Evolutionary conservation across 2,888 invertebrate species (phyloP).

Genomic region (Phalangium opilio): DNA sequence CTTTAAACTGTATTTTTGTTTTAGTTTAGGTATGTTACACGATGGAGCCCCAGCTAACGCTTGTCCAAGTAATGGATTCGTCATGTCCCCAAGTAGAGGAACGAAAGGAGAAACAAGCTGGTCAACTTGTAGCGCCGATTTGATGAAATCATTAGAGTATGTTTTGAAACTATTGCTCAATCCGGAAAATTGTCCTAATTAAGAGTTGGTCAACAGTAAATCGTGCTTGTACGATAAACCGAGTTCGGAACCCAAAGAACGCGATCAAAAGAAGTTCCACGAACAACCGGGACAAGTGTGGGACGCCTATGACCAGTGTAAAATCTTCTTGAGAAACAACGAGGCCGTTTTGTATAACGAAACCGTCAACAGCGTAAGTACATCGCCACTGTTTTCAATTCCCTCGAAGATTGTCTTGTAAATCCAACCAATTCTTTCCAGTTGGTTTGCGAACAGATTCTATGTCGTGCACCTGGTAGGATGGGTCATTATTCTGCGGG

Average conservation of each 20-base stretch:
- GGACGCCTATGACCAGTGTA: slow-evolving; percentile 58
- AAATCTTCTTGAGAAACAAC: slow-evolving; percentile 48
- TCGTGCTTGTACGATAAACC: slow-evolving; percentile 16
- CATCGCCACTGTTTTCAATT: neutral
- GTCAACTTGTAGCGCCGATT: slow-evolving; percentile 55
- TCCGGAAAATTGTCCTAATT: no score
- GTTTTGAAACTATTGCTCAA: no score
- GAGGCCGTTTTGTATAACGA: slow-evolving; percentile 41
- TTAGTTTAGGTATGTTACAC: slow-evolving; percentile 61
- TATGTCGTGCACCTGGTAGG: slow-evolving; percentile 52
- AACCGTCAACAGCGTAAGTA: slow-evolving; percentile 17
- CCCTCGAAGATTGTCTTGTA: neutral
- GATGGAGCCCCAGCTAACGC: slow-evolving; percentile 49
- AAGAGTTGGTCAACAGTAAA: slow-evolving; percentile 5
- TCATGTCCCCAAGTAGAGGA: slow-evolving; percentile 67
- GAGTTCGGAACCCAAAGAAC: slow-evolving; percentile 3
- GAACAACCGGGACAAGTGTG: slow-evolving; percentile 52
- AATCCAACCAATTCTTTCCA: neutral
- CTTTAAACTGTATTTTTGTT: no score
- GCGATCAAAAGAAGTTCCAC: slow-evolving; percentile 44
- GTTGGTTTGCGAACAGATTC: slow-evolving; percentile 38
- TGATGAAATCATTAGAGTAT: slow-evolving; percentile 45
- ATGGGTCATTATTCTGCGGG: slow-evolving; percentile 60
- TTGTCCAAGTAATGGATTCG: slow-evolving; percentile 58
- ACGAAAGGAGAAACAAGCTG: slow-evolving; percentile 59